Evolutionary conservation across 2,797 vertebrate species (phyloP), one percentile per base, ranked within the genome.

Genomic region (Chaetophractus vellerosus): DNA sequence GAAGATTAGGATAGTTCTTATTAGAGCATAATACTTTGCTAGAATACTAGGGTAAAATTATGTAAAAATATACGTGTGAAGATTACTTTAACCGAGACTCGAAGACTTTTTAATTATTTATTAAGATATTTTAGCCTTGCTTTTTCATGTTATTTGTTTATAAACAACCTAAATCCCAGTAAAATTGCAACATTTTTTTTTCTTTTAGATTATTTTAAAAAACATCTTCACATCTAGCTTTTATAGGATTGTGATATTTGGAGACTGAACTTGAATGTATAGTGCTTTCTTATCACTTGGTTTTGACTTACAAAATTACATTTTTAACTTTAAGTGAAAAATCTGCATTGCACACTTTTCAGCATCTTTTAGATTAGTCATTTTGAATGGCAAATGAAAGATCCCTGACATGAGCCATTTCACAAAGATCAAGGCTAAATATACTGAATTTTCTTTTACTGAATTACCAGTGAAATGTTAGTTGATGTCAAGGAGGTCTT

Each of bases 1-100:
- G 99, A 99, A 99, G 99, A 99, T 99, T 99, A 99, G 99, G 99
- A 98, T 98, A 98, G 98, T 98, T 95, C 98, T 98, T 98, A 98
- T 98, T 98, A 98, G 97, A 98, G 98, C 98, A 98, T 98, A 98
- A 98, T 98, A 97, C 98, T 97, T 97, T 95, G 92, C 94, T 89
- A 95, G 94, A 45, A 85, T 91, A 78, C 93, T 90, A 96, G 69
- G 86, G 92, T 94, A 63, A 12, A 98, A 86, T 97, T 96, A 96
- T 83, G 74, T 96, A 90, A 96, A 75, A 91, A 95, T 97, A 97
- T 87, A 16, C 72, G 72, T 96, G 95, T 91, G 92, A 93, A 91
- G 96, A 98, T 88, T 90, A 83, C 93, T 96, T 94, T 96, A 95
- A 82, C 68, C 74, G 92, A 59, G 66, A 78, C 87, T 48, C 28